Evolutionary conservation across 2,888 invertebrate genomes (phyloP).

Genomic region (Dicycla oo): DNA sequence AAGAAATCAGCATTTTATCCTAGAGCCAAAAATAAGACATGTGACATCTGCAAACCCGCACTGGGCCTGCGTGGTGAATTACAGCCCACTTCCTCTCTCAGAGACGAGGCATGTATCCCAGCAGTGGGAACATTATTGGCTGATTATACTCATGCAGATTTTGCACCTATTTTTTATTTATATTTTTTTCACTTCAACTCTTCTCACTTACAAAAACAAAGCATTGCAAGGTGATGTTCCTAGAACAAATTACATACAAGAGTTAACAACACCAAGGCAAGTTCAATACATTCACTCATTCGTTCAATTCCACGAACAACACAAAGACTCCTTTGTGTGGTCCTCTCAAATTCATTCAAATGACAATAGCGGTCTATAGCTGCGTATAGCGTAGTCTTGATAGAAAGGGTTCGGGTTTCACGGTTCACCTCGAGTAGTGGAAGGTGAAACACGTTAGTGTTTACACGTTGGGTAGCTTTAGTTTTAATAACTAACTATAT

Average conservation of each 20-base stretch:
- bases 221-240: not conserved
- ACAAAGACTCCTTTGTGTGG: slow-evolving; percentile 31
- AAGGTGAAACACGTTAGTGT: not conserved
- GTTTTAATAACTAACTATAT: not conserved
- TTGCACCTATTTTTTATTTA: no score
- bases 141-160: no score
- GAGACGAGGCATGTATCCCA: no score
- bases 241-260: not conserved
- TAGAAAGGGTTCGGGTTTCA: slow-evolving; percentile 1
- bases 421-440: not conserved
- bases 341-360: slow-evolving; percentile 30
- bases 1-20: no score
- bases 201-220: not conserved
- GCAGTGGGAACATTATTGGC: no score
- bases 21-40: no score
- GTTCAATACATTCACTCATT: slow-evolving; percentile 26
- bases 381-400: not conserved
- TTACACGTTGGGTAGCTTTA: no score
- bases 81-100: no score
- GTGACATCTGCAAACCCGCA: no score
- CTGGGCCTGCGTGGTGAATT: no score
- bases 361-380: slow-evolving; percentile 18
- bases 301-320: not conserved
- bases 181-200: no score
- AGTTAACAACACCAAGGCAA: not conserved